A percentile compares a stretch with the other conserved stretches of the same genome.
phyloP scores from a whole-genome alignment of 2,888 invertebrate genomes.

The Ochropleura plecta region DNA sequence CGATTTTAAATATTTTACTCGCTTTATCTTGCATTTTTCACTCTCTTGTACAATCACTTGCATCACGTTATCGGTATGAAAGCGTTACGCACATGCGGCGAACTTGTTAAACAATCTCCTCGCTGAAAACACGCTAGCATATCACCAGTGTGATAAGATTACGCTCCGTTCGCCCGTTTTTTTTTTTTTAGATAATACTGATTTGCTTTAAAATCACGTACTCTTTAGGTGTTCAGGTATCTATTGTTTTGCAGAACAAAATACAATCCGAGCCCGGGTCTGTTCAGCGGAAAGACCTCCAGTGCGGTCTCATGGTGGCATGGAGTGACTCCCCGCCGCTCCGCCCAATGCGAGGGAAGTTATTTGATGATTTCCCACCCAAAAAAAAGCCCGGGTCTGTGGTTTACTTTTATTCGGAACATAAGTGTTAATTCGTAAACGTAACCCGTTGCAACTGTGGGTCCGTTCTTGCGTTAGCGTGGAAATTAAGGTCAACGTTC shows the following conservation, averaged over 20 bases:
- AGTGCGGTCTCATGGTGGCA: too few species aligned
- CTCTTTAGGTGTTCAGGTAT: too few species aligned
- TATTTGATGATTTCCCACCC: too few species aligned
- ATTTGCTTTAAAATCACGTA: too few species aligned
- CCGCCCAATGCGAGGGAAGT: too few species aligned
- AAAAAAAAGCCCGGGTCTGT: too few species aligned
- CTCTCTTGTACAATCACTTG: not conserved
- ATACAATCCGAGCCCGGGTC: slow-evolving; percentile 35
- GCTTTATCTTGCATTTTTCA: too few species aligned
- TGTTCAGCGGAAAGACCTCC: too few species aligned
- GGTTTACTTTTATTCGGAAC: slow-evolving; percentile 64
- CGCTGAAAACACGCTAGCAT: not conserved
- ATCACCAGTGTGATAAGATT: not conserved
- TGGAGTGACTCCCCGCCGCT: too few species aligned
- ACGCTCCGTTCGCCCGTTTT: slow-evolving; percentile 19
- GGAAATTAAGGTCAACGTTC: slow-evolving; percentile 8
- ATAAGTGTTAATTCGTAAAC: slow-evolving; percentile 73
- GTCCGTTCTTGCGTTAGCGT: slow-evolving; percentile 74
- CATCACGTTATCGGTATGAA: not conserved
- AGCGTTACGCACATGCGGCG: not conserved
- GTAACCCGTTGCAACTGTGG: slow-evolving; percentile 76
- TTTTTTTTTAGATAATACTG: too few species aligned
- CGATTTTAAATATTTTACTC: too few species aligned
- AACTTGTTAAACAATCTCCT: not conserved
- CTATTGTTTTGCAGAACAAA: slow-evolving; percentile 31